Percentiles rank a stretch among this genome's conserved stretches.
These are phyloP conservation scores for Aquatica leii DNA, from an alignment of 2,888 invertebrate genomes.

Conservation along the genomic window DNA sequence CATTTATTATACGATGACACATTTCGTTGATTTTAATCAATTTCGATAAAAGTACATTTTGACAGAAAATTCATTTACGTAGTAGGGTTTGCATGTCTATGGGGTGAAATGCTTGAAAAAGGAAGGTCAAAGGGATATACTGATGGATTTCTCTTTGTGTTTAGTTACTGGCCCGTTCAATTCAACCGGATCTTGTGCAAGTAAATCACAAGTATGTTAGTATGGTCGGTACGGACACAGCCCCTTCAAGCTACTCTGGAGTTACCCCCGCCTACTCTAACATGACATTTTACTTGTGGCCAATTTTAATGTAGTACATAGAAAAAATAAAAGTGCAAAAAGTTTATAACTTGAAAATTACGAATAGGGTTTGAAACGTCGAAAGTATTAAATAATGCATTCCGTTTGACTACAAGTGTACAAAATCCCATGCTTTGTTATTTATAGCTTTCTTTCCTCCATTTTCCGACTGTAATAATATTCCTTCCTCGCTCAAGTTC, in stretches of 20 bases:
- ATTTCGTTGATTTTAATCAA: slow-evolving; percentile 8
- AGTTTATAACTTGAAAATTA: not conserved
- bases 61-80: slow-evolving; percentile 35
- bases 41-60: slow-evolving; percentile 20
- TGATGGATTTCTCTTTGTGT: slow-evolving; percentile 57
- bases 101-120: slow-evolving; percentile 40
- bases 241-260: slow-evolving; percentile 38
- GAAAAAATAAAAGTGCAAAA: not conserved
- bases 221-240: slow-evolving; percentile 44
- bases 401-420: slow-evolving; percentile 41
- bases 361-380: slow-evolving; percentile 7
- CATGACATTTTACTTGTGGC: slow-evolving; percentile 39
- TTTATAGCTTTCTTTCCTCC: slow-evolving; percentile 58
- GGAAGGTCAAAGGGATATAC: slow-evolving; percentile 54
- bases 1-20: not conserved
- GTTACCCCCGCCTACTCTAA: slow-evolving; percentile 39
- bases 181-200: slow-evolving; percentile 53
- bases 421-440: slow-evolving; percentile 49
- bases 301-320: not conserved
- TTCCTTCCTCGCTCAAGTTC: slow-evolving; percentile 55
- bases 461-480: slow-evolving; percentile 59
- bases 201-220: slow-evolving; percentile 52
- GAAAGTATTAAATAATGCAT: slow-evolving; percentile 26
- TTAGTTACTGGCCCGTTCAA: slow-evolving; percentile 55
- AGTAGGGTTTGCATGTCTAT: slow-evolving; percentile 34